Evolutionary conservation across 1,140 invertebrate species (phyloP), one percentile per base, ranked within the genome.

Genomic region (Aphelinus certus): DNA sequence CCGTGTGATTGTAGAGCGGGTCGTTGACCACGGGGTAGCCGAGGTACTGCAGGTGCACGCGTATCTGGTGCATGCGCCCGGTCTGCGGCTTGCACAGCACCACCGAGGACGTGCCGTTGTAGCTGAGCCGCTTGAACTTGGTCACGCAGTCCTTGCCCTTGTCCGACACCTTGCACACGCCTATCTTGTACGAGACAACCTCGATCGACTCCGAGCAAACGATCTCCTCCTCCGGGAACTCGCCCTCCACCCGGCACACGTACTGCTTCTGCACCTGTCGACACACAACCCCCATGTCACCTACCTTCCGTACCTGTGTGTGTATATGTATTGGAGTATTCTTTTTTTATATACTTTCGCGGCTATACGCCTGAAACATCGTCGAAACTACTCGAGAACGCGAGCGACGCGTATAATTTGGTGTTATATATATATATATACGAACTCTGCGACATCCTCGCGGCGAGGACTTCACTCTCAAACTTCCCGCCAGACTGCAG

Each of bases 21-120:
- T 99, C 98, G 85, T 99, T 99, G 1, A 98, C 92, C 71, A 99
- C 98, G 1, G 98, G 98, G 89, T 96, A 96, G 70, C 97, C 98
- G 79, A 99, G 90, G 88, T 95, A 99, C 85, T 99, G 98, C 55
- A 99, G 91, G 88, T 99, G 98, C n/a, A 99, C 97, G 75, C 98
- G 91, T 76, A 99, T 99, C 88, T 99, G 98, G 88, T 99, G 98
- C 93, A 99, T 99, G 76, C 98, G 89, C 0, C 98, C 98, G 1
- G 98, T 99, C 80, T 95, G 93, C 0, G 98, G 97, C 80, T 93
- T 93, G 88, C 97, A 98, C 42, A 95, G 89, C 1, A 99, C 96
- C 45, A 99, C 95, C 81, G 96, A 98, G 0, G 95, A 95, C 81
- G 93, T 94, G 3, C 90, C 90, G 88, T 98, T 96, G 87, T 90